Base-by-base conservation (phyloP, 2,888 invertebrate genomes). In the Drosophila diplacantha region DNA sequence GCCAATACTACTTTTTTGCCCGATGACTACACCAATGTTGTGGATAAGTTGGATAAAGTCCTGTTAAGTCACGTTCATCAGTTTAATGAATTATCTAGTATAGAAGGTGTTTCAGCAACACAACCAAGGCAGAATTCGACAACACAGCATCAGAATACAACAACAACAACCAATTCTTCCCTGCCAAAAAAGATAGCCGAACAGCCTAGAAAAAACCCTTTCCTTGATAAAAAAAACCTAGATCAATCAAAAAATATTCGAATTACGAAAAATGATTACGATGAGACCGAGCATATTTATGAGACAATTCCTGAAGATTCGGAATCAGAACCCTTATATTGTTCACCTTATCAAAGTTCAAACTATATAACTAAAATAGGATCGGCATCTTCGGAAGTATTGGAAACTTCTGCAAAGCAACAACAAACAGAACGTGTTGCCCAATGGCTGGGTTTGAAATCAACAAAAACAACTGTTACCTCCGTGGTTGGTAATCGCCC, bases 221-320 rank as follows among this genome's bases (percentile, higher is more conserved):
- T 20, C 3, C 6, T 31, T 3, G 39, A 55, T 22, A 29, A 3
- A 11, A 64, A 24, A 46, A 24, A 32, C 3, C 0, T 35, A 9
- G 22, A 64, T 24, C 65, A 22, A 14, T 47, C 39, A 47, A 44
- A 46, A 20, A 46, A 9, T 46, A 39, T 49, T 11, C 58, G 55
- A 46, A 14, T 31, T 47, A 69, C 29, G 5, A 26, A 37, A 37
- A 20, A 72, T 60, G 75, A 71, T n/a, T 89, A 89, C 60, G 90
- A 89, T 68, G 91, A 91, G 66, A 90, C 90, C 14, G 92, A 92
- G 70, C 92, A 92, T 79, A 92, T 92, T 56, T 92, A 92, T 77
- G 92, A 92, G 84, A 92, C 92, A 4, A 92, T 92, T 73, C 91
- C 92, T 2, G 92, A 92, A 73, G 91, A 91, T 78, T 90, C 90